phyloP scores from a whole-genome alignment of 2,888 invertebrate genomes.

The Xestia rhomboidea region DNA sequence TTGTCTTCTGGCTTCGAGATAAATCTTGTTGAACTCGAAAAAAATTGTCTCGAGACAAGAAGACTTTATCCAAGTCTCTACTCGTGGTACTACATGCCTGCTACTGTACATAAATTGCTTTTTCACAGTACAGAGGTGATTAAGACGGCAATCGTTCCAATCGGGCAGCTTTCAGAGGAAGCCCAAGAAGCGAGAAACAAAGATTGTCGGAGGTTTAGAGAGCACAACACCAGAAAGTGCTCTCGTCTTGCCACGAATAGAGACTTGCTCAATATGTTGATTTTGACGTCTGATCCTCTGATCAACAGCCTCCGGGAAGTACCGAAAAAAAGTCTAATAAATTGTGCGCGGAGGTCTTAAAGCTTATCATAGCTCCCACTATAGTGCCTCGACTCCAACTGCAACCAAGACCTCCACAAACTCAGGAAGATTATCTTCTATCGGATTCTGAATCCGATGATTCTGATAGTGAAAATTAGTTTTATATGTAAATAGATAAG shows the following conservation, averaged over 20 bases:
- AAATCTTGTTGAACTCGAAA: slow-evolving; percentile 38
- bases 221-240: slow-evolving; percentile 42
- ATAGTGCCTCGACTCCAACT: too few species aligned
- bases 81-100: slow-evolving; percentile 53
- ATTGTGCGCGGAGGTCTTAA: too few species aligned
- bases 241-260: slow-evolving; percentile 48
- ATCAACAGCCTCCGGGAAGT: slow-evolving; percentile 3
- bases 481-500: too few species aligned
- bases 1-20: slow-evolving; percentile 47
- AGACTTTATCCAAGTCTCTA: slow-evolving; percentile 18
- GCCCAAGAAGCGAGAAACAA: slow-evolving; percentile 46
- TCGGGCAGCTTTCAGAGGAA: slow-evolving; percentile 45
- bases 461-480: too few species aligned
- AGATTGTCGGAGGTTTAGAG: slow-evolving; percentile 48
- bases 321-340: too few species aligned
- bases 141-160: slow-evolving; percentile 26
- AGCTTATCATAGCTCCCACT: too few species aligned
- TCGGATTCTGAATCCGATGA: too few species aligned
- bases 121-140: slow-evolving; percentile 45
- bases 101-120: slow-evolving; percentile 49
- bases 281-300: slow-evolving; percentile 43
- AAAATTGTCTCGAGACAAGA: not conserved
- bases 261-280: slow-evolving; percentile 41
- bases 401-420: too few species aligned
- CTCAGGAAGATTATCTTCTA: too few species aligned